Evolutionary conservation across 2,888 invertebrate genomes (phyloP), one percentile per base, ranked within the genome.

Genomic region (Thumatha senex): DNA sequence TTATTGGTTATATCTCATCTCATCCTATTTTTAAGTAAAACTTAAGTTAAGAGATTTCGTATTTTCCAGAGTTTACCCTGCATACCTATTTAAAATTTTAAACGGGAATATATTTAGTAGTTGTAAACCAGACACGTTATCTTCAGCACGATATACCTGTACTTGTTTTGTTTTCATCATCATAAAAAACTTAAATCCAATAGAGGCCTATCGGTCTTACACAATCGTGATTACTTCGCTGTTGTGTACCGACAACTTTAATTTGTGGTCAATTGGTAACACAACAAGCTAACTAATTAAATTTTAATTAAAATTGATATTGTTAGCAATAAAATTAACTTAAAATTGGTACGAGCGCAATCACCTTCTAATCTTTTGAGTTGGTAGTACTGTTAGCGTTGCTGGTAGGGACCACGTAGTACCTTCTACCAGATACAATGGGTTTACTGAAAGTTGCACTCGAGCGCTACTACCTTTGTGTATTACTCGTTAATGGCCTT

Each of bases 301-400:
- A 68, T 61, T 72, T 80, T 77, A 76, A 82, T 82, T 75, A 74
- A 75, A 78, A 62, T 70, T 66, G 67, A 40, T 68, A 72, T 71
- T 71, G 69, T 70, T 72, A 77, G 74, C 79, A 79, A 81, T 79
- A 72, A 78, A 74, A 78, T 73, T 72, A 70, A 72, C 77, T 49
- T 76, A 80, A 78, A 82, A 79, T 63, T 75, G 60, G 70, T 66
- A 50, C 70, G 56, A 56, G 56, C 61, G 62, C 66, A 74, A 81
- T 81, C 80, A 60, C 75, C 76, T 80, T 84, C 78, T 67, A 73
- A 81, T 81, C 74, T 70, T 62, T 72, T 79, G 75, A 80, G 77
- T 83, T 78, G 18, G 18, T 5, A 24, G 18, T 24, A 24, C 18
- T 24, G 18, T 24, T 24, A 24, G 18, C 18, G 5, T 24, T 24